These are phyloP conservation scores for Strongylocentrotus purpuratus DNA, from an alignment of 35 echinoderm and acorn worm genomes.

Conservation along the genomic window DNA sequence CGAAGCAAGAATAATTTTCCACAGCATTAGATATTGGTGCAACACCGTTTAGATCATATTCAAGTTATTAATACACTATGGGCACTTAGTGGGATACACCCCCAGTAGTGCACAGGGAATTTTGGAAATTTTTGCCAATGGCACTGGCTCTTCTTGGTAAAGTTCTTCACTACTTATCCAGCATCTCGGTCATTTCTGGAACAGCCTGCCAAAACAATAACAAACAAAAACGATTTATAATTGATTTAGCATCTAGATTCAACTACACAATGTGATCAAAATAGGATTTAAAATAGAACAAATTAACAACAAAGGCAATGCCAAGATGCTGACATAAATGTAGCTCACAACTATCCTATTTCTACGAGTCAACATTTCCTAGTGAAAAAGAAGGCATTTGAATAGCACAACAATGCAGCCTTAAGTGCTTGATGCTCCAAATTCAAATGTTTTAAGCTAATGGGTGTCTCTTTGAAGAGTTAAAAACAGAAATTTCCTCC, in stretches of 20 bases:
- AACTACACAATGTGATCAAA: not conserved
- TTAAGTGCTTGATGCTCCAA: no score
- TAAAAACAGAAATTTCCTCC: no score
- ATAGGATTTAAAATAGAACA: not conserved
- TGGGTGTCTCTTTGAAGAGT: no score
- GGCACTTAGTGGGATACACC: not conserved
- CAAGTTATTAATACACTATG: not conserved
- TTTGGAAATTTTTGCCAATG: not conserved
- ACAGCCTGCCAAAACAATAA: slow-evolving; percentile 62
- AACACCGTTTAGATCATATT: not conserved
- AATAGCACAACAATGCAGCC: no score
- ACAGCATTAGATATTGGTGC: not conserved
- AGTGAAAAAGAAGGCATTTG: no score
- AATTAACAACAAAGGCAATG: not conserved
- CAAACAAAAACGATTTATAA: not conserved
- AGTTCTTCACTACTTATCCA: slow-evolving; percentile 56
- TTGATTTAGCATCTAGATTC: no score
- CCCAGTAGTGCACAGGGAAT: not conserved
- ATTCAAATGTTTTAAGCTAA: no score
- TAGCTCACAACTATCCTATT: no score
- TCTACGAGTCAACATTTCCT: no score
- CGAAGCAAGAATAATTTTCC: not conserved
- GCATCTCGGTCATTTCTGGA: slow-evolving; percentile 76
- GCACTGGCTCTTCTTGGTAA: not conserved
- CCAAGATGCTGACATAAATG: no score